Evolutionary conservation across 2,797 vertebrate genomes (phyloP), one percentile per base, ranked within the genome.

Genomic region (Semotilus atromaculatus): DNA sequence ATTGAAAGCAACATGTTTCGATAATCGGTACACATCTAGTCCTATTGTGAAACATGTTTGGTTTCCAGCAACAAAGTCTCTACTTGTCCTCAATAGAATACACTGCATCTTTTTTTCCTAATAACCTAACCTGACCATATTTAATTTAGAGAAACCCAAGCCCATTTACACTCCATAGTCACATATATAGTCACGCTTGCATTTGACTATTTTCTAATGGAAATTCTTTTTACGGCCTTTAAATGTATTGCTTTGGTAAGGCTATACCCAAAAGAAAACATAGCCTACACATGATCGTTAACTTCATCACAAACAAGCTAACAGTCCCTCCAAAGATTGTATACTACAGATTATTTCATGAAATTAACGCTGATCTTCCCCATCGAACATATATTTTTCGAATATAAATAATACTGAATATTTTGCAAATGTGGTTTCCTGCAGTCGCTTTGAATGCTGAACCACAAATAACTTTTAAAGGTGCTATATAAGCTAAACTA

Each of bases 131-230:
- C 68, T 66, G 79, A 80, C 62, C 82, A 80, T 85, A 86, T 86
- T 86, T 77, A 68, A 88, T 82, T 80, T 29, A 86, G 83, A 88
- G 67, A 86, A 86, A 74, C 81, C 51, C 51, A 74, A 67, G 68
- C 81, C 40, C 79, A 82, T 70, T 86, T 75, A 86, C 19, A 60
- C 79, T 14, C 13, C 13, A 84, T 84, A 83, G 85, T 88, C 60
- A 86, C 58, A 66, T 86, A 74, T 81, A 66, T 23, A 26, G 38
- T 71, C 73, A 80, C 45, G 71, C 71, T 85, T 86, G 80, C 18
- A 45, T 72, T 75, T 51, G 21, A 80, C 75, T 71, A 81, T 87
- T 87, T 85, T 38, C 1, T 48, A 6, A 62, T 43, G 36, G 8
- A 60, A 64, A 64, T 64, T 31, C 0, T 48, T 43, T 62, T 43